Conservation (phyloP, 2,797 vertebrate genomes). For the Molossus alvarezi region DNA sequence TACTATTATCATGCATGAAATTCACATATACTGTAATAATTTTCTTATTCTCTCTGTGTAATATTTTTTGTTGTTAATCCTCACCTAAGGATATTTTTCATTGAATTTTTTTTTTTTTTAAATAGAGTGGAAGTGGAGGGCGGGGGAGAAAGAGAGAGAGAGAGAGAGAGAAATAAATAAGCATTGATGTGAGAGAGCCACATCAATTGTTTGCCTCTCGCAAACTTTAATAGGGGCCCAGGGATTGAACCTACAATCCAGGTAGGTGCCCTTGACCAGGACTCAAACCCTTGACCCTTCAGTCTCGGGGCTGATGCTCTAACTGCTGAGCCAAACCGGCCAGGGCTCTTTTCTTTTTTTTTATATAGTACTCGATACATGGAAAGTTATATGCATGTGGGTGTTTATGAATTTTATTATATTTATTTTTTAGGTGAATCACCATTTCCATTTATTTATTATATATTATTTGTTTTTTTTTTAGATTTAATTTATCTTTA, state of each 20-base stretch:
- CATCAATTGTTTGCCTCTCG: neutral
- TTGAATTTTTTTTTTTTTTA: neutral
- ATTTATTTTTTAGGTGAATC: too few relatives aligned
- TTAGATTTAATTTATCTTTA: too few relatives aligned
- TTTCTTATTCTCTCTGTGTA: constrained; percentile 30
- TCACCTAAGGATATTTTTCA: neutral
- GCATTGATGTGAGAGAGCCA: neutral
- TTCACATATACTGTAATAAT: neutral
- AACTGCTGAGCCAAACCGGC: neutral
- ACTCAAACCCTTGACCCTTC: neutral
- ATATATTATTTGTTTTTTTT: too few relatives aligned
- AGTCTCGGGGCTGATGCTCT: neutral
- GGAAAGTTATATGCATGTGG: neutral
- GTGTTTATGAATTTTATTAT: neutral
- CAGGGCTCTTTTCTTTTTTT: neutral
- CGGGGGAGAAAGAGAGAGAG: neutral
- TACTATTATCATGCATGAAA: neutral
- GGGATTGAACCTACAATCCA: neutral
- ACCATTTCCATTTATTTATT: too few relatives aligned
- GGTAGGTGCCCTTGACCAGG: neutral
- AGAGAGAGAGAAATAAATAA: neutral
- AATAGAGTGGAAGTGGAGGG: too few relatives aligned
- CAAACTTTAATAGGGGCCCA: neutral
- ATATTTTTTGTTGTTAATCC: neutral
- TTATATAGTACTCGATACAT: neutral